Percentiles rank a stretch among this genome's conserved stretches.
phyloP scores from a whole-genome alignment of 2,888 invertebrate species.

The Dinocampus coccinellae region DNA sequence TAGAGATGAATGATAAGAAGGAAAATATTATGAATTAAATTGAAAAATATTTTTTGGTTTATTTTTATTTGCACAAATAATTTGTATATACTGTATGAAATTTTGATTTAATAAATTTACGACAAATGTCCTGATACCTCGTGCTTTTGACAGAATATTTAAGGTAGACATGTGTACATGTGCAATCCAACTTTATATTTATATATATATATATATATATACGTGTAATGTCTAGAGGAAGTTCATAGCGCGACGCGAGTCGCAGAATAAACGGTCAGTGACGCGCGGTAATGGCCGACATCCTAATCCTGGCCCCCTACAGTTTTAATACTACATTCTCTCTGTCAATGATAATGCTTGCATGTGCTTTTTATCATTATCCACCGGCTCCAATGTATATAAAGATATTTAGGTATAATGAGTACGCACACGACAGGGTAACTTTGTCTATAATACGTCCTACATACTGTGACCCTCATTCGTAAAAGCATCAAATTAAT shows the following conservation, averaged over 20 bases:
- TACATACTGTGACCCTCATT: not conserved
- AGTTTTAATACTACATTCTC: conserved; percentile 61
- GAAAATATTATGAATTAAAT: too few relatives aligned
- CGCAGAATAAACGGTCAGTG: conserved; percentile 68
- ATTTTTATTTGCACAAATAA: not conserved
- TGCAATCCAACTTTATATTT: not conserved
- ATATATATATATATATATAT: not conserved
- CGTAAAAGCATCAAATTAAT: too few relatives aligned
- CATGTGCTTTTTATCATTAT: conserved; percentile 65
- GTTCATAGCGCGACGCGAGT: conserved; percentile 58
- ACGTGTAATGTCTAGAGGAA: conserved; percentile 61
- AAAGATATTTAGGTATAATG: not conserved
- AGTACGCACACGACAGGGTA: not conserved
- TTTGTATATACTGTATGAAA: not conserved
- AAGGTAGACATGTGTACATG: not conserved
- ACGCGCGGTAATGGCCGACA: conserved; percentile 69
- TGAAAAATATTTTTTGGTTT: too few relatives aligned
- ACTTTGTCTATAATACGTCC: not conserved
- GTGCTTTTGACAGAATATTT: not conserved
- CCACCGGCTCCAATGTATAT: conserved; percentile 34
- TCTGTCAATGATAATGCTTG: conserved; percentile 62
- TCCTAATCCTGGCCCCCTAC: conserved; percentile 69
- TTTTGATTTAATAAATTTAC: not conserved
- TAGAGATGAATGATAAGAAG: not conserved
- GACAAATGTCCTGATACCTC: not conserved